phyloP scores from a whole-genome alignment of 2,113 vertebrate species.

The Tichodroma muraria region DNA sequence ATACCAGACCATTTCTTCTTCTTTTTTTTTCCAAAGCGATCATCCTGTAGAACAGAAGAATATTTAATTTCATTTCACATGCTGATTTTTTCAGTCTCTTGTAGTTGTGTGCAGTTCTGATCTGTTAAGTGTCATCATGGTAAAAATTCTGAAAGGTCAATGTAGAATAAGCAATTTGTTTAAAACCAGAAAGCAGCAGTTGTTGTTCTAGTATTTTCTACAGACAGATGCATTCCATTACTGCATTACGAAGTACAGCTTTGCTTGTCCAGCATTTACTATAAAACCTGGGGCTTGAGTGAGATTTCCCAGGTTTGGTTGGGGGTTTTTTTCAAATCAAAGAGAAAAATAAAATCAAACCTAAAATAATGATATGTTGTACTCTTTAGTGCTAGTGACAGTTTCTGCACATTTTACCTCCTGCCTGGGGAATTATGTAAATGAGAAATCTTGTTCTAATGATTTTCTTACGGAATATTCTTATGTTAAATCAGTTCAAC shows the following conservation, averaged over 20 bases:
- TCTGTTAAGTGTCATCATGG: background rate
- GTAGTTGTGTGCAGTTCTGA: background rate
- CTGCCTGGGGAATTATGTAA: background rate
- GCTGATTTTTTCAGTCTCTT: background rate
- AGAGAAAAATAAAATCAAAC: background rate
- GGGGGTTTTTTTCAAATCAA: background rate
- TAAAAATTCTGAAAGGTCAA: background rate
- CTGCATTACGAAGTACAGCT: background rate
- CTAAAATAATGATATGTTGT: background rate
- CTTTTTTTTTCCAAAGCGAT: fast-evolving
- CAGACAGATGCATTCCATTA: background rate
- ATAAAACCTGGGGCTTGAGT: background rate
- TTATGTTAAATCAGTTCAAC: background rate
- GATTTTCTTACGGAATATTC: background rate
- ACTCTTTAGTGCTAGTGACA: background rate
- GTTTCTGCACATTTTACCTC: background rate
- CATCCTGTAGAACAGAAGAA: background rate
- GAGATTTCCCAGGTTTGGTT: background rate
- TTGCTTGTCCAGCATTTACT: background rate
- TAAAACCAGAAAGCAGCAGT: slow-evolving; percentile 23
- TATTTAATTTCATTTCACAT: background rate
- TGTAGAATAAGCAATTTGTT: background rate
- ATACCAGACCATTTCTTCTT: background rate
- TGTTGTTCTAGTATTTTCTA: background rate
- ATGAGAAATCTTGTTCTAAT: background rate